Conservation (phyloP, 2,113 vertebrate species). For the Gobius niger region DNA sequence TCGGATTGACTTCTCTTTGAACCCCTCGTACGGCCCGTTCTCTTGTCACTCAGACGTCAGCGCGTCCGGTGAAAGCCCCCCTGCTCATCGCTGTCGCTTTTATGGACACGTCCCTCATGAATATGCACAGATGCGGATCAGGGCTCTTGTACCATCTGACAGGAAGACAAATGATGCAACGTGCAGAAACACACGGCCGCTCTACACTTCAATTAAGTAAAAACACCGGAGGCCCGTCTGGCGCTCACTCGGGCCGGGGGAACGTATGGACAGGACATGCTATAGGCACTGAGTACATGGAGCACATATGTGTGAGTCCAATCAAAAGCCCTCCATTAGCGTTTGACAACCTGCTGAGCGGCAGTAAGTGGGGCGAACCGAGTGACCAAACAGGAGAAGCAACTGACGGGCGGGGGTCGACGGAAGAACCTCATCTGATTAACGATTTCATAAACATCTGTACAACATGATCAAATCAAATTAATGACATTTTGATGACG, state of each 20-base stretch:
- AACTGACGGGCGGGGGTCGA: neutral
- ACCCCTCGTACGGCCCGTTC: neutral
- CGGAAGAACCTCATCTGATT: neutral
- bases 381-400: neutral
- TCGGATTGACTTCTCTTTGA: neutral
- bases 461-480: too few relatives aligned
- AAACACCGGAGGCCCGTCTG: conserved; percentile 2
- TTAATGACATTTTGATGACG: too few relatives aligned
- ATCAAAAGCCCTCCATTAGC: conserved; percentile 12
- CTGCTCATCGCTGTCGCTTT: neutral
- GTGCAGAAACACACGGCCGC: conserved; percentile 32
- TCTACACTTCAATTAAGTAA: conserved; percentile 15
- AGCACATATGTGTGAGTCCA: neutral
- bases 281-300: conserved; percentile 3
- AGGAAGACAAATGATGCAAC: conserved; percentile 55
- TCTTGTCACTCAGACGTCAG: neutral
- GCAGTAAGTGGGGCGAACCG: neutral
- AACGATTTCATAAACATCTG: neutral
- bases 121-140: conserved; percentile 36
- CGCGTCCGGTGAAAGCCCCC: neutral
- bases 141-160: conserved; percentile 34
- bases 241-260: neutral
- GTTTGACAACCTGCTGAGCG: conserved; percentile 19
- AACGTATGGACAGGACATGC: neutral
- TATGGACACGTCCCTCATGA: conserved; percentile 32